Evolutionary conservation across 2,888 invertebrate species (phyloP).

Genomic region (Himalopsyche kuldschensis): DNA sequence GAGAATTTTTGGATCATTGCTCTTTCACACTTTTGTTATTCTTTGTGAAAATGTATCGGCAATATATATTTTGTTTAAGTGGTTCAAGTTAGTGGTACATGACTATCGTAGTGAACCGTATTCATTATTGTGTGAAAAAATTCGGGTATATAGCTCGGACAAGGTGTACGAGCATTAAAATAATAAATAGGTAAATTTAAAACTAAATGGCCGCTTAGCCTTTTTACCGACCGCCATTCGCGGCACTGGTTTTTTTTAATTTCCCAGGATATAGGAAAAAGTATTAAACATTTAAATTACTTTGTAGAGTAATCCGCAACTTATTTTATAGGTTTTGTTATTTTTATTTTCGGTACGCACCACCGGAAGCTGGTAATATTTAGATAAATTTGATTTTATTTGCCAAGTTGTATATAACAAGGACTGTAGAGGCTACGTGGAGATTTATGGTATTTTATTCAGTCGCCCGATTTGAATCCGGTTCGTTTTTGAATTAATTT

Average conservation of each 20-base stretch:
- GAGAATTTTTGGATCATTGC: no score
- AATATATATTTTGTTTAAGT: neutral
- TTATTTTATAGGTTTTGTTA: neutral
- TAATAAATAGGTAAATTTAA: conserved; percentile 1
- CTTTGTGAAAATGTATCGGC: no score
- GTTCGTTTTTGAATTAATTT: no score
- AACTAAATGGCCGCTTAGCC: neutral
- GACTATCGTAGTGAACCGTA: neutral
- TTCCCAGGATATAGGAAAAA: neutral
- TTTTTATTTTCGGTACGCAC: neutral
- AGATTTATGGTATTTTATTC: no score
- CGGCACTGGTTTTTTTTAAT: neutral
- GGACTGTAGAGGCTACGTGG: no score
- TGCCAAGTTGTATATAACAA: no score
- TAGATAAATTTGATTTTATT: no score
- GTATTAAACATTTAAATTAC: neutral
- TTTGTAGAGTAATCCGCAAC: neutral
- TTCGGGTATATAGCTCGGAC: neutral
- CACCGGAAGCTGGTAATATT: neutral
- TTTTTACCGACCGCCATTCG: neutral
- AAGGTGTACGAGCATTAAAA: neutral
- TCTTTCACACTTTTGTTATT: no score
- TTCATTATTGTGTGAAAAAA: neutral
- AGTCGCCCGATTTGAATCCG: no score
- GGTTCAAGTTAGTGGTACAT: neutral